Evolutionary conservation across 2,888 invertebrate species (phyloP), one percentile per base, ranked within the genome.

Genomic region (Ariolimax columbianus): DNA sequence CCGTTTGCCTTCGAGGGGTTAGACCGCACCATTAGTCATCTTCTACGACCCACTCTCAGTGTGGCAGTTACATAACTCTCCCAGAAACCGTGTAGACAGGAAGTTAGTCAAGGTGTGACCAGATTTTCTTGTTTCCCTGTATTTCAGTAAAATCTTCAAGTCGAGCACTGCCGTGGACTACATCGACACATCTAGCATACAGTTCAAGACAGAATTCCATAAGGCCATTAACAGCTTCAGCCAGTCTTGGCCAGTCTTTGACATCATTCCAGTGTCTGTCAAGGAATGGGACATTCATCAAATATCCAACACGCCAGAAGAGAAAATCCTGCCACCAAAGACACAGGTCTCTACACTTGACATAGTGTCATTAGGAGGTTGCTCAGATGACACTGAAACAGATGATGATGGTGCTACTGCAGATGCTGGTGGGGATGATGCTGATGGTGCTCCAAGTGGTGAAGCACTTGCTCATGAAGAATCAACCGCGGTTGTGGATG

Each of bases 181-280:
- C 47, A 83, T 93, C 40, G 89, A 92, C 55, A 91, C 91, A 0
- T 89, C 90, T n/a, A 90, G 90, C 33, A 84, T 92, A 11, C 88
- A 89, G 84, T 90, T 90, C 63, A 81, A 82, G 55, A 87, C 85
- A 2, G 86, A 88, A 75, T 87, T 90, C 26, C 83, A 89, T 30
- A 59, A 70, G 19, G 86, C 84, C 36, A 87, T 89, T 59, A 87
- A 87, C 83, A 72, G 70, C 47, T 87, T 43, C 79, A 59, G 26
- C 4, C 88, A 88, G 77, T 73, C 73, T n/a, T 88, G 88, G 88
- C 82, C 86, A 30, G 84, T 87, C 2, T 83, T 66, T 30, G 88
- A 88, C 75, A 86, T 88, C 43, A 51, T 86, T 14, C 87, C 87
- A 3, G 75, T 43, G 7, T 55, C 73, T 11, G 63, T 77, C 85